Evolutionary conservation across 2,113 vertebrate genomes (phyloP), one percentile per base, ranked within the genome.

Genomic region (Corydoras sp.): DNA sequence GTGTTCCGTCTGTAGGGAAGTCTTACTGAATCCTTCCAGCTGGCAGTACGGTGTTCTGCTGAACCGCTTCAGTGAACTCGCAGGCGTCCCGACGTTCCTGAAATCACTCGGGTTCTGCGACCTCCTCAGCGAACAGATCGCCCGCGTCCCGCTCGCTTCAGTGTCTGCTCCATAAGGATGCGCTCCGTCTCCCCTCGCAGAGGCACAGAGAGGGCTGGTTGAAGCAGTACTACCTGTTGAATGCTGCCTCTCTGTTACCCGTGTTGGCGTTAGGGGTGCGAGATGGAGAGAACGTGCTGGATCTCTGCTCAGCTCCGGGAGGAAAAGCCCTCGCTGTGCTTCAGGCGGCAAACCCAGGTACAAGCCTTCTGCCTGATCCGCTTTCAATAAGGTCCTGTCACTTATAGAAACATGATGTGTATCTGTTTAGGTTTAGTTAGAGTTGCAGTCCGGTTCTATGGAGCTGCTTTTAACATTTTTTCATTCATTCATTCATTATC

Each of bases 301-400:
- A 99, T 83, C 83, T 98, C 76, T 99, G 97, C 81, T 92, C 97
- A 60, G 95, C 95, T 7, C 97, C 97, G 3, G 97, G 96, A 30
- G 97, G 96, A 2, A 99, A 99, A 89, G 90, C 94, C 0, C 13
- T 98, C 7, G 91, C 91, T 32, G 67, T 95, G 14, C 83, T 98
- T 76, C 96, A 98, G 78, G 91, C 86, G 78, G 92, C 92, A 24
- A 86, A 3, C 6, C 95, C 95, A 91, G 94, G 95, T 80, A 59
- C 14, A 24, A 24, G 18, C 18, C 18, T 24, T 24, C 18, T 24
- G 18, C 2, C 18, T 24, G 18, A 24, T 24, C 18, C 18, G 18
- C 18, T 24, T 24, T 24, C 18, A 24, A 24, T 24, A 24, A 24
- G 18, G 18, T 24, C 18, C 18, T 1, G 18, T 24, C 18, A 24